Evolutionary conservation across 2,888 invertebrate species (phyloP).

Genomic region (Drosophila nigricruria): DNA sequence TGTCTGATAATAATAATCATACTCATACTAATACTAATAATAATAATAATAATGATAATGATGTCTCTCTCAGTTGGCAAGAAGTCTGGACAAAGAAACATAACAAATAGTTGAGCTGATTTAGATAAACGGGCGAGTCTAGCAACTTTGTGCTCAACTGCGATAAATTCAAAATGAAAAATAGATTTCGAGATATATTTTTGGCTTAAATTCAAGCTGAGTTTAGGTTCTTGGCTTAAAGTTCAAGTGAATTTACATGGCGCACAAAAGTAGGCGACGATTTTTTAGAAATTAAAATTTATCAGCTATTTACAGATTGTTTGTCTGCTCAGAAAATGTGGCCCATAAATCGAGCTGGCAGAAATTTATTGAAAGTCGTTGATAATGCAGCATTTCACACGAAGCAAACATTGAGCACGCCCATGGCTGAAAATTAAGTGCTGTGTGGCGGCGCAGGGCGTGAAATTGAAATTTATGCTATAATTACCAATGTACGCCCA

Average conservation of each 20-base stretch:
- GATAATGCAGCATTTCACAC: conserved; percentile 50
- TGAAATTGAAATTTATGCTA: conserved; percentile 74
- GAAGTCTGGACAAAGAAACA: conserved; percentile 32
- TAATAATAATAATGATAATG: conserved; percentile 44
- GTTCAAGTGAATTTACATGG: neutral
- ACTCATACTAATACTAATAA: conserved; percentile 17
- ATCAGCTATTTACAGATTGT: conserved; percentile 59
- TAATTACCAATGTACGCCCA: conserved; percentile 53
- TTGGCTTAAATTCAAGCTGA: conserved; percentile 5
- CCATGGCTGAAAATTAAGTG: neutral
- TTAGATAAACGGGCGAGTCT: conserved; percentile 44
- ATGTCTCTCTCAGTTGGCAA: conserved; percentile 34
- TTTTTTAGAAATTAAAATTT: conserved; percentile 22
- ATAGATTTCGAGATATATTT: neutral
- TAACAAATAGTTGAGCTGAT: conserved; percentile 42
- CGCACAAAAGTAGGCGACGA: conserved; percentile 1
- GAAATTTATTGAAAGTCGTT: conserved; percentile 66
- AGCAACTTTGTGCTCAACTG: neutral
- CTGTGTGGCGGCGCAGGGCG: conserved; percentile 58
- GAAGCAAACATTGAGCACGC: neutral
- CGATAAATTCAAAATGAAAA: conserved; percentile 21
- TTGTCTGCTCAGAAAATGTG: conserved; percentile 57
- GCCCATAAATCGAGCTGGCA: conserved; percentile 62
- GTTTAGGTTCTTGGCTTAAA: neutral
- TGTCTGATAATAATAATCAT: conserved; percentile 35